phyloP scores from a whole-genome alignment of 2,113 vertebrate genomes.

The Strix uralensis region DNA sequence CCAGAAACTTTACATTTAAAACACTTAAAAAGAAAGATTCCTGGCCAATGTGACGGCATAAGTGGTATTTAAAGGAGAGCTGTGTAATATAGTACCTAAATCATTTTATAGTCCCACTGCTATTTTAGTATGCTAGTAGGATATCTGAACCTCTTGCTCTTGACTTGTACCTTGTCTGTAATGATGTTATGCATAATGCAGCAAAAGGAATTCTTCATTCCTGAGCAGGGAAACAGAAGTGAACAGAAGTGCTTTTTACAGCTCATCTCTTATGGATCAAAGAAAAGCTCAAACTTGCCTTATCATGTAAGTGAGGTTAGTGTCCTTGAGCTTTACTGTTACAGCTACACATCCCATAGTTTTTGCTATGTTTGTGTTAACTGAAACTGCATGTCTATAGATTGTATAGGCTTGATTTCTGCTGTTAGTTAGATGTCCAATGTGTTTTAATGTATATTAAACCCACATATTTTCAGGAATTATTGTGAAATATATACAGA shows the following conservation, averaged over 20 bases:
- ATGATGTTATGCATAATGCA: constrained; percentile 77
- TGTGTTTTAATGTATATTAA: not conserved
- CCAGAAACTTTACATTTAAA: constrained; percentile 56
- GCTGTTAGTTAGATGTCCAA: not conserved
- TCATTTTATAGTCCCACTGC: constrained; percentile 57
- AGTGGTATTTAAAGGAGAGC: constrained; percentile 60
- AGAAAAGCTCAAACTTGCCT: constrained; percentile 50
- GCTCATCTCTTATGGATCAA: constrained; percentile 69
- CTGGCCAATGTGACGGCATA: constrained; percentile 30
- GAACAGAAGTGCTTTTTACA: constrained; percentile 55
- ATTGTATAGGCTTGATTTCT: not conserved
- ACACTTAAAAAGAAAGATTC: constrained; percentile 59
- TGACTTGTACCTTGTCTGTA: constrained; percentile 66
- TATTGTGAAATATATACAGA: not conserved
- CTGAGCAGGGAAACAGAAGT: constrained; percentile 42
- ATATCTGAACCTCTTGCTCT: constrained; percentile 63
- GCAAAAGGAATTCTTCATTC: constrained; percentile 70
- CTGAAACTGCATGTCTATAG: not conserved
- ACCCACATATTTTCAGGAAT: not conserved
- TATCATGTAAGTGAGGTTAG: constrained; percentile 29
- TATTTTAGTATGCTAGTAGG: constrained; percentile 61
- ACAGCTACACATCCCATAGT: not conserved
- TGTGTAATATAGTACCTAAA: constrained; percentile 58
- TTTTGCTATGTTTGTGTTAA: not conserved
- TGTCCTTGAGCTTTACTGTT: constrained; percentile 18